Evolutionary conservation across 1,140 invertebrate species (phyloP).

Genomic region (Cyphomyrmex costatus): DNA sequence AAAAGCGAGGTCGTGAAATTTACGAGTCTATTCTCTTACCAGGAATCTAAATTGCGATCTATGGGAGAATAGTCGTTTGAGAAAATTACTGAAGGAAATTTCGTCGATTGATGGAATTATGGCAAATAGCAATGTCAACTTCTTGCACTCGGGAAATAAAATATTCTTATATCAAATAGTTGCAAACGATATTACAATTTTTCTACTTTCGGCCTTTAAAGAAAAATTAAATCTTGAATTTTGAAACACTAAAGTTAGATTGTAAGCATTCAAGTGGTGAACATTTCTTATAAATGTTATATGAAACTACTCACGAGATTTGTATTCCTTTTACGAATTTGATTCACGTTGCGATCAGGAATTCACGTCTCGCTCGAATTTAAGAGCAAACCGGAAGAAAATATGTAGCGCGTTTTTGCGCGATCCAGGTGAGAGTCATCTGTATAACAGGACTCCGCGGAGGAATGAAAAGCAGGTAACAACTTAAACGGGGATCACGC

Average conservation of each 20-base stretch:
- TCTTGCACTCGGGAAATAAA: background rate
- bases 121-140: background rate
- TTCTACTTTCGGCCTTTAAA: background rate
- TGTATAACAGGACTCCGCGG: background rate
- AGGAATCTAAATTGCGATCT: slow-evolving; percentile 21
- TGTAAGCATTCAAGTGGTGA: background rate
- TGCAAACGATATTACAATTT: background rate
- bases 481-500: background rate
- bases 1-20: slow-evolving; percentile 21
- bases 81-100: slow-evolving; percentile 8
- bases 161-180: background rate
- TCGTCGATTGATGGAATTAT: background rate
- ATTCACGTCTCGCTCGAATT: background rate
- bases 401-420: background rate
- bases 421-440: background rate
- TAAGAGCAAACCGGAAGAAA: background rate
- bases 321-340: background rate
- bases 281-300: background rate
- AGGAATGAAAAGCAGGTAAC: slow-evolving; percentile 7
- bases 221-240: background rate
- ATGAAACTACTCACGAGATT: background rate
- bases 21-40: background rate
- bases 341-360: background rate
- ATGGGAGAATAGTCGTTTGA: background rate
- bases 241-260: background rate